These are phyloP conservation scores for Anser cygnoides DNA, from an alignment of 2,113 vertebrate genomes.

Conservation along the genomic window DNA sequence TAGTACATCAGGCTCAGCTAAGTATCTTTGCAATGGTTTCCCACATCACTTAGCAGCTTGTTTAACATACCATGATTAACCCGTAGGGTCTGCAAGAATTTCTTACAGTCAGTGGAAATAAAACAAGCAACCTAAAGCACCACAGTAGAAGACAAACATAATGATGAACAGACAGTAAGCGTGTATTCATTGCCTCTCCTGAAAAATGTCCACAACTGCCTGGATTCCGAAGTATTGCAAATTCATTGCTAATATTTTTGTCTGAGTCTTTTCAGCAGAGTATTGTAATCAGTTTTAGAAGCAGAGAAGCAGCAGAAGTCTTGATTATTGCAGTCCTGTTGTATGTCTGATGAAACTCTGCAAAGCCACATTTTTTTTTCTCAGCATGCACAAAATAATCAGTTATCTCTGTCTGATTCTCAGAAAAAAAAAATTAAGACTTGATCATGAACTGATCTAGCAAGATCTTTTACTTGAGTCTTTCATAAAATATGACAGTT, in stretches of 20 bases:
- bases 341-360: not conserved
- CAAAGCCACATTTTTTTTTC: not conserved
- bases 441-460: not conserved
- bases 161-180: not conserved
- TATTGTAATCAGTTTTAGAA: not conserved
- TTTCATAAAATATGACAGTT: not conserved
- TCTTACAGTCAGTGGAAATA: not conserved
- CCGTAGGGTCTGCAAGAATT: not conserved
- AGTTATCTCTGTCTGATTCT: not conserved
- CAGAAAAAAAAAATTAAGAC: not conserved
- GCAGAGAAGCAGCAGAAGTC: not conserved
- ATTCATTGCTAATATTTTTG: not conserved
- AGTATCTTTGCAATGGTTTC: conserved; percentile 40
- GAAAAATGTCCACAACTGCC: not conserved
- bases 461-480: not conserved
- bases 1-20: not conserved
- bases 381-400: not conserved
- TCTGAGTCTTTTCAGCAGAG: not conserved
- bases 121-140: not conserved
- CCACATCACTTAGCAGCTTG: conserved; percentile 21
- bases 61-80: not conserved
- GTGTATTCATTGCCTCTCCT: not conserved
- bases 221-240: not conserved
- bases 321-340: not conserved
- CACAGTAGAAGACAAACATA: not conserved